Base-by-base conservation (phyloP, 92 coral and sea anemone genomes). In the Paramuricea clavata region DNA sequence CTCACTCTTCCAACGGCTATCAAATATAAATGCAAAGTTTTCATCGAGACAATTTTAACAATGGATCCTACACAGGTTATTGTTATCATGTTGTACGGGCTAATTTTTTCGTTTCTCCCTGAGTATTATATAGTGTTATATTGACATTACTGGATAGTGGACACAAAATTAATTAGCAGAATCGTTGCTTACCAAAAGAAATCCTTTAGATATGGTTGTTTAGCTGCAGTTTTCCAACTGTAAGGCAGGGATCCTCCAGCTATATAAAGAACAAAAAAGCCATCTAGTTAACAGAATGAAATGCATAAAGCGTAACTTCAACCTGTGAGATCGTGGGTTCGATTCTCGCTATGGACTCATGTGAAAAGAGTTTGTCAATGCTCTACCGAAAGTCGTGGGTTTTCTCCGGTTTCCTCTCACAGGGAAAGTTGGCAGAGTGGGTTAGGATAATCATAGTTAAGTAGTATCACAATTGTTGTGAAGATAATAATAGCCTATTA, bases 171-270 rank as follows among this genome's bases (percentile, higher is more conserved):
- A n/a, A n/a, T n/a, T n/a, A n/a, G n/a, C n/a, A n/a, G 31, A 57
- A 57, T 52, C 60, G 6, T 19, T 44, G 82, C 95, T 82, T 81
- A 96, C 99, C 99, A 94, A 74, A 96, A 86, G 50, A 94, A 93
- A n/a, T 77, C 87, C 12, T 94, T 68, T 26, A 96, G 81, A 81
- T 94, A 96, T 8, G 99, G 97, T 62, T 96, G 99, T 70, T 96
- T 96, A 1, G 85, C 90, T 13, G 99, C 99, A 30, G 98, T 96
- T 67, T 91, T 94, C 44, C 86, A 91, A 64, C 96, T 93, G 92
- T 96, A 96, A 1, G 99, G 99, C 32, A 96, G 81, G 11, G 99
- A 96, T 6, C 99, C 99, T 33, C 98, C 98, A 68, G 98, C 98
- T 95, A 78, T 9, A 39, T 19, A 2, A 2, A 57, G 65, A 57